Evolutionary conservation across 2,113 vertebrate genomes (phyloP), one percentile per base, ranked within the genome.

Genomic region (Arenaria interpres): DNA sequence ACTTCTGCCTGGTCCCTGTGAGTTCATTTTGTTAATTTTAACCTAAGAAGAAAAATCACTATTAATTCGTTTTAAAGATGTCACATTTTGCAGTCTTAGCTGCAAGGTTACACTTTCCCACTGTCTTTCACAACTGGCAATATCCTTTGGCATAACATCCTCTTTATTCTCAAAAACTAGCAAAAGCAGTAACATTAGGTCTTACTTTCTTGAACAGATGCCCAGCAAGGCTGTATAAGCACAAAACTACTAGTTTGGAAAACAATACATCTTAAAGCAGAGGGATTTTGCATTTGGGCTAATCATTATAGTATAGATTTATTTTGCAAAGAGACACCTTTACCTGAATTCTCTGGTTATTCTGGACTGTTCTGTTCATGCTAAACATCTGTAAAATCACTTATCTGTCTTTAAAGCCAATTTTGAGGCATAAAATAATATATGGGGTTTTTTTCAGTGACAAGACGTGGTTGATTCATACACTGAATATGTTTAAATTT

Each of bases 331-430:
- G 46, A 66, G 88, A 86, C 79, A 92, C 62, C 76, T 92, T 85
- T 93, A 96, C 83, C 73, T 89, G 83, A 78, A 45, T 68, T 80
- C 45, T 62, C 18, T 69, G 46, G 20, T 71, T 85, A 80, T 86
- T 92, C 80, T 75, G 80, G 51, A 81, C 35, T 28, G 7, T 45
- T 75, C 22, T 76, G 69, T 33, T 71, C 35, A 60, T 23, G 24
- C 19, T 68, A 74, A 93, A 69, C 69, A 89, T 68, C 89, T 95
- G 76, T 24, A 89, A 89, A 93, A 94, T 75, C 85, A 94, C 45
- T 97, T 93, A 62, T 18, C 16, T 57, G 63, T 35, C 45, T 89
- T 86, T 62, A 78, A 84, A 77, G 69, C 56, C 59, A 75, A 54
- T 80, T 73, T 63, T 10, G 14, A 23, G 7, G 79, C 53, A 79